Conservation (phyloP, 2,113 vertebrate species). For the Hirundichthys speculiger region DNA sequence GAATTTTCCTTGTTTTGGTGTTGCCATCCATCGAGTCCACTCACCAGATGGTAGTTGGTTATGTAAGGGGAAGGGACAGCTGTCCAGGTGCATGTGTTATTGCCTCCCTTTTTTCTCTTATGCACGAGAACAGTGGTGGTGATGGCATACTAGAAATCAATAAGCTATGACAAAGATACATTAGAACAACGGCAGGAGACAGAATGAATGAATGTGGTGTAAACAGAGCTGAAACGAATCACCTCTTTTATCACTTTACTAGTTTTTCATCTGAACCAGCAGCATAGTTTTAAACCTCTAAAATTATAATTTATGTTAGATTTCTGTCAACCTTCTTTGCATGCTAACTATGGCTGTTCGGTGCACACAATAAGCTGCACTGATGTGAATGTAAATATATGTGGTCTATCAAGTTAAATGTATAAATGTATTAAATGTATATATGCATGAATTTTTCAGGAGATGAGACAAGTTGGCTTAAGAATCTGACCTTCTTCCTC, state of each 20-base stretch:
- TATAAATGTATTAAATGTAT: too few species aligned
- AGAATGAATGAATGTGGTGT: slow-evolving; percentile 34
- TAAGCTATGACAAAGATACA: slow-evolving; percentile 46
- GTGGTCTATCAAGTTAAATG: too few species aligned
- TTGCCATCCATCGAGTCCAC: slow-evolving; percentile 29
- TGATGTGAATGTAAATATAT: too few species aligned
- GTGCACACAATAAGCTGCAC: too few species aligned
- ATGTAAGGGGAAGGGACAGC: slow-evolving; percentile 28
- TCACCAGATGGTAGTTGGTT: slow-evolving; percentile 26
- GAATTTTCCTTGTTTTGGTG: slow-evolving; percentile 51
- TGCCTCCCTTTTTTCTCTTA: too few species aligned
- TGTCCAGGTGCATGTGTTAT: slow-evolving; percentile 33
- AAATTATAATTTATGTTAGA: slow-evolving; percentile 42
- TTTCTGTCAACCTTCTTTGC: too few species aligned
- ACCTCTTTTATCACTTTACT: slow-evolving; percentile 17
- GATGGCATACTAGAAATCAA: slow-evolving; percentile 43
- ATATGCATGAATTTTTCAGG: too few species aligned
- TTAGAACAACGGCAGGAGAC: slow-evolving; percentile 20
- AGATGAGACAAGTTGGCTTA: too few species aligned
- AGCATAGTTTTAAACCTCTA: slow-evolving; percentile 37
- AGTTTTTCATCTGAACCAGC: slow-evolving; percentile 49
- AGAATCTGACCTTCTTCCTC: too few species aligned
- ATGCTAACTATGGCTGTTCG: too few species aligned
- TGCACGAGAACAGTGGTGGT: slow-evolving; percentile 23
- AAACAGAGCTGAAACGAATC: slow-evolving; percentile 30